Evolutionary conservation across 1,140 invertebrate genomes (phyloP).

Genomic region (Ostrea denselamellosa): DNA sequence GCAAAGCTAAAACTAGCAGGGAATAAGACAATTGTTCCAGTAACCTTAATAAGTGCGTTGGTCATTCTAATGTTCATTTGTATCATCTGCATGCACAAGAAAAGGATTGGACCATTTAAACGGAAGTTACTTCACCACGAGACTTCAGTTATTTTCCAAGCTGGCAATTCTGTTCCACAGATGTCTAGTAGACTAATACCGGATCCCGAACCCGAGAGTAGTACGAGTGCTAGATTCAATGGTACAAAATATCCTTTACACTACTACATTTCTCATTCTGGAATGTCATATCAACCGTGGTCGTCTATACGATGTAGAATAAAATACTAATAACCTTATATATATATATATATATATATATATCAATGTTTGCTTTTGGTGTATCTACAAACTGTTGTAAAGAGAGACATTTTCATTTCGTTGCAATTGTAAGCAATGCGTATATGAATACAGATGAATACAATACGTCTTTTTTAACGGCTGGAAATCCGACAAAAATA

Average conservation of each 20-base stretch:
- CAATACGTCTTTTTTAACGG: too few species aligned
- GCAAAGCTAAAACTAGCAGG: not conserved
- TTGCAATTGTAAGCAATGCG: too few species aligned
- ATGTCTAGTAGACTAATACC: not conserved
- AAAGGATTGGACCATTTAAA: conserved; percentile 11
- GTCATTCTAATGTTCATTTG: not conserved
- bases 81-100: not conserved
- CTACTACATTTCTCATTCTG: too few species aligned
- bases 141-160: not conserved
- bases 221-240: conserved; percentile 8
- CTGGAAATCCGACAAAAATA: too few species aligned
- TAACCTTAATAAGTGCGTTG: not conserved
- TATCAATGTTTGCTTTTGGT: too few species aligned
- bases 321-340: too few species aligned
- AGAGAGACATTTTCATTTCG: too few species aligned
- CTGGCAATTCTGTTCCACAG: not conserved
- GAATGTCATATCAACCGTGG: too few species aligned
- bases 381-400: too few species aligned
- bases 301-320: too few species aligned
- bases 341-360: too few species aligned
- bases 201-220: not conserved
- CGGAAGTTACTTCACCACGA: not conserved
- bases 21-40: not conserved
- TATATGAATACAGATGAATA: too few species aligned
- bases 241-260: not conserved